Percentiles rank a stretch among this genome's conserved stretches.
These are phyloP conservation scores for Aleiodes sp. DNA, from an alignment of 1,140 invertebrate genomes.

Conservation along the genomic window DNA sequence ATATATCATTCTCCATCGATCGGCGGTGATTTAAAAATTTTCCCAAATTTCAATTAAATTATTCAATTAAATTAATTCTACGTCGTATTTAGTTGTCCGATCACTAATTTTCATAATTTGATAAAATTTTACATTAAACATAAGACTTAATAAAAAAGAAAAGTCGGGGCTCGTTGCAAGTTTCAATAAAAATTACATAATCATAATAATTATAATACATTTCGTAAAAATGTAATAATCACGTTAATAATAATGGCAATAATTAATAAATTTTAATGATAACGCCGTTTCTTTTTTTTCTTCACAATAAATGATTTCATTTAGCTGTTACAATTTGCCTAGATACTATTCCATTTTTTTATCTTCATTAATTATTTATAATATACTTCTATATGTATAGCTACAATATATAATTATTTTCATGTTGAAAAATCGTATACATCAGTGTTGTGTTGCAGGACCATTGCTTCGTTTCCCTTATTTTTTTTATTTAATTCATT, in stretches of 20 bases:
- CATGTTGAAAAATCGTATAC: constrained; percentile 68
- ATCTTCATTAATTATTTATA: constrained; percentile 42
- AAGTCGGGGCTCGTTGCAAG: too few species aligned
- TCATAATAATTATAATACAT: constrained; percentile 42
- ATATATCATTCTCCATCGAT: constrained; percentile 38
- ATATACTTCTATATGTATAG: constrained; percentile 59
- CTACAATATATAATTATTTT: constrained; percentile 65
- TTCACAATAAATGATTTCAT: constrained; percentile 55
- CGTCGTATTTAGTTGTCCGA: constrained; percentile 1
- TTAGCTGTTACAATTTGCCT: constrained; percentile 59
- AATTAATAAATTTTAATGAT: constrained; percentile 28
- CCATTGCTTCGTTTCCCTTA: constrained; percentile 58
- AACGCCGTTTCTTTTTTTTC: constrained; percentile 54
- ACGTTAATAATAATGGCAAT: constrained; percentile 54
- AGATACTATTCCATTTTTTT: constrained; percentile 61
- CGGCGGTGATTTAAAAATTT: constrained; percentile 22
- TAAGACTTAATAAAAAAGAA: too few species aligned
- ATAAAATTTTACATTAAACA: background rate
- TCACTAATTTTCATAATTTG: too few species aligned
- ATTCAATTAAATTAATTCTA: constrained; percentile 26
- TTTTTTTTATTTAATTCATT: constrained; percentile 40
- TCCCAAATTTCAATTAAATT: background rate
- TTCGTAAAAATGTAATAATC: constrained; percentile 46
- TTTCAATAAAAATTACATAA: constrained; percentile 30
- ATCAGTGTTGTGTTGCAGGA: constrained; percentile 65